phyloP scores from a whole-genome alignment of 2,797 vertebrate species.

The Sebastes oblongus region DNA sequence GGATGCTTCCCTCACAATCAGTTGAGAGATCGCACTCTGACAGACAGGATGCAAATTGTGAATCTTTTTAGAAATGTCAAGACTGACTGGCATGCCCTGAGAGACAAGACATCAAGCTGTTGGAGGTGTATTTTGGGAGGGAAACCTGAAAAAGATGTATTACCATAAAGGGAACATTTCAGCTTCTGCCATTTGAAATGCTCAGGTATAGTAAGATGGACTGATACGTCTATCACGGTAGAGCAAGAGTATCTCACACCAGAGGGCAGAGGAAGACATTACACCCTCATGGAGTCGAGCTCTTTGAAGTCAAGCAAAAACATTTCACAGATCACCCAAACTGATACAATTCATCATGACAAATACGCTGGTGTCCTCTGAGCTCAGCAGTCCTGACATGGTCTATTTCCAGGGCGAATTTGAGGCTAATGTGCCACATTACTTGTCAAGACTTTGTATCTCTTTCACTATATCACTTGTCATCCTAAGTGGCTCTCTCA shows the following conservation, averaged over 20 bases:
- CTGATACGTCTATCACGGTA: not conserved
- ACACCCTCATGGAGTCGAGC: not conserved
- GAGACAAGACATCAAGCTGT: constrained; percentile 33
- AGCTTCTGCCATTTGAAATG: constrained; percentile 1
- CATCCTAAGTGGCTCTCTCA: constrained; percentile 32
- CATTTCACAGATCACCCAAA: constrained; percentile 21
- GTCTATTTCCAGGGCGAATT: constrained; percentile 16
- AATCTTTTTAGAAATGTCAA: constrained; percentile 66
- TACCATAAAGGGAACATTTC: not conserved
- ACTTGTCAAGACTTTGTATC: constrained; percentile 12
- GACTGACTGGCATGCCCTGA: constrained; percentile 26
- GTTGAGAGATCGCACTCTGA: constrained; percentile 45
- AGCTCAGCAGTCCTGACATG: constrained; percentile 7
- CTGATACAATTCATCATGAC: constrained; percentile 11
- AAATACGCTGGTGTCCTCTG: not conserved
- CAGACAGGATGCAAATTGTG: constrained; percentile 60
- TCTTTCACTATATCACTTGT: constrained; percentile 21
- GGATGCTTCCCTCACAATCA: constrained; percentile 51
- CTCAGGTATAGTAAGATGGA: not conserved
- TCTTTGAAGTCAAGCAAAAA: constrained; percentile 20
- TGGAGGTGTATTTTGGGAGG: not conserved
- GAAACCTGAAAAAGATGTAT: not conserved
- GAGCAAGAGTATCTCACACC: not conserved
- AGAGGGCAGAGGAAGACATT: not conserved
- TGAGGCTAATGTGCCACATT: constrained; percentile 28